These are phyloP conservation scores for Aricia artaxerxes DNA, from an alignment of 2,888 invertebrate genomes.

Conservation along the genomic window DNA sequence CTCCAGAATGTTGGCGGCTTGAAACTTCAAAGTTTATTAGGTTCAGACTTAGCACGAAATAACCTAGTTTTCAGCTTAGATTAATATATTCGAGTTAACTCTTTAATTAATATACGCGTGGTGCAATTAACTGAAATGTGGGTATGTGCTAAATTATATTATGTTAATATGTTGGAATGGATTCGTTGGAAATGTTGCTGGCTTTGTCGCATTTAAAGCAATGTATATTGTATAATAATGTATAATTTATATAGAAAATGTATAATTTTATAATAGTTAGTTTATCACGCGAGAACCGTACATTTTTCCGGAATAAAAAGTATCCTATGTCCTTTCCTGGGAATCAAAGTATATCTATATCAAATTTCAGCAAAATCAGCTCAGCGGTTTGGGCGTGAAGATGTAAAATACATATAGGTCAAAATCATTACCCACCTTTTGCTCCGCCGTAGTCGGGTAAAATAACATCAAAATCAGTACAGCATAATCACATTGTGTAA, in stretches of 20 bases:
- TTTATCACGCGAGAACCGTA: too few species aligned
- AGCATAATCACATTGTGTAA: background rate
- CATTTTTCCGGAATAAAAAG: too few species aligned
- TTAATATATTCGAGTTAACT: constrained; percentile 16
- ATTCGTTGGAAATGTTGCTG: background rate
- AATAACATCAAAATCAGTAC: background rate
- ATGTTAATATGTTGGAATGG: background rate
- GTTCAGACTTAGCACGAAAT: background rate
- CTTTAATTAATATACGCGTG: constrained; percentile 10
- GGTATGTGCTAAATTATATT: background rate
- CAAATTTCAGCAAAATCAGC: too few species aligned
- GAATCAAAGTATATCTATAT: too few species aligned
- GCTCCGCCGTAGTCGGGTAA: too few species aligned
- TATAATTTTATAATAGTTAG: background rate
- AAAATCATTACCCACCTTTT: too few species aligned
- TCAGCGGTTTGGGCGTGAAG: too few species aligned
- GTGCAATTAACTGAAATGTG: background rate
- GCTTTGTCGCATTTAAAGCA: background rate
- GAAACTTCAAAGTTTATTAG: background rate
- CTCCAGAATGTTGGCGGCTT: background rate
- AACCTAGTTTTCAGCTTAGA: constrained; percentile 9
- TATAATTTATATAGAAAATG: background rate
- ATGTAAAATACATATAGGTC: too few species aligned
- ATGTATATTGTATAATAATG: background rate
- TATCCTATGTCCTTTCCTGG: too few species aligned